These are phyloP conservation scores for Cyrtodaria siliqua DNA, from an alignment of 2,888 invertebrate genomes.

Conservation along the genomic window DNA sequence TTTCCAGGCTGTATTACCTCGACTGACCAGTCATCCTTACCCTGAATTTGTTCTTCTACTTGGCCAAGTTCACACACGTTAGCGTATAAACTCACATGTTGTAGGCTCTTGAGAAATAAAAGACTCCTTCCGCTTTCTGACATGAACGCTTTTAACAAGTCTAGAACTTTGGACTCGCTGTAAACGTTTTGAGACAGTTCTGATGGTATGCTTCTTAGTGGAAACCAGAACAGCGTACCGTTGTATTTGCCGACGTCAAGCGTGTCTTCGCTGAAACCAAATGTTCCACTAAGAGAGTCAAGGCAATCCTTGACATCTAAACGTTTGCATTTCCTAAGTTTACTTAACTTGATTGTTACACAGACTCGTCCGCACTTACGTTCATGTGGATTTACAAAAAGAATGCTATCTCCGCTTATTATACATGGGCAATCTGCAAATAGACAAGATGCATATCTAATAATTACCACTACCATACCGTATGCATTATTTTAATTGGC, in stretches of 20 bases:
- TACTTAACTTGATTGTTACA: slow-evolving; percentile 13
- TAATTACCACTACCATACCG: too few species aligned
- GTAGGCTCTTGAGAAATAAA: slow-evolving; percentile 75
- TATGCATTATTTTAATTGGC: too few species aligned
- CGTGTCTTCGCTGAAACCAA: slow-evolving; percentile 58
- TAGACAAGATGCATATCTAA: too few species aligned
- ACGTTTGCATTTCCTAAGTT: slow-evolving; percentile 22
- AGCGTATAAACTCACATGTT: neutral
- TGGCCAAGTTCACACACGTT: neutral
- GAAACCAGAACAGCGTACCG: slow-evolving; percentile 82
- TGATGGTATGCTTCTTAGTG: slow-evolving; percentile 70
- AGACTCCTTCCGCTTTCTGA: slow-evolving; percentile 76
- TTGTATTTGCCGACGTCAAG: slow-evolving; percentile 64
- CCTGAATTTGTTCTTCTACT: too few species aligned
- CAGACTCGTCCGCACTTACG: too few species aligned
- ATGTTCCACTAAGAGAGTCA: slow-evolving; percentile 65
- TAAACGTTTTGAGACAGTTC: slow-evolving; percentile 75
- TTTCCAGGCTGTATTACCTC: too few species aligned
- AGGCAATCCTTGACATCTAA: slow-evolving; percentile 21
- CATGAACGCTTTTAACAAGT: slow-evolving; percentile 74
- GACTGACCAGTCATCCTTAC: too few species aligned
- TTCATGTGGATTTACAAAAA: slow-evolving; percentile 43
- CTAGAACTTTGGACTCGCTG: slow-evolving; percentile 63
- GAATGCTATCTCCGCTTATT: slow-evolving; percentile 45
- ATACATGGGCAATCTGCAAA: slow-evolving; percentile 55